Base-by-base conservation (phyloP, 2,888 invertebrate species). In the Amiota minor region DNA sequence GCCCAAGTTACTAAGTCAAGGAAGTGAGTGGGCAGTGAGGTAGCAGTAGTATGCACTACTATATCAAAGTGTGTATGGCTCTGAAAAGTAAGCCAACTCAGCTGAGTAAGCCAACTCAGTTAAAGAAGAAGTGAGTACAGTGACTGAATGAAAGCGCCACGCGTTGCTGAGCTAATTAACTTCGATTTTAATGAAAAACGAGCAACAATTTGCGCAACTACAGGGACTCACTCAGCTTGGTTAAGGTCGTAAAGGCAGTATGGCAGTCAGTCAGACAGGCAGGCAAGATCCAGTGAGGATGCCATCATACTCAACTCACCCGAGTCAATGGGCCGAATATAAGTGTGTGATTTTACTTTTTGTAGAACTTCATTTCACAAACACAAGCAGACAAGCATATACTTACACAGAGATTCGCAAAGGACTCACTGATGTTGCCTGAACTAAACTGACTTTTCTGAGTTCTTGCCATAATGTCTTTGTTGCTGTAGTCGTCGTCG, bases 161-260 rank as follows among this genome's bases (percentile, higher is more conserved):
- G 35, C 35, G 35, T 35, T 35, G 35, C 35, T 35, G 35, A 64
- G 83, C 84, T 83, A 83, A 83, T 83, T 83, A 85, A 85, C 80
- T 81, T 83, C 85, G 80, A 83, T 83, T 83, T 85, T 84, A 83
- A 85, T 83, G 83, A 83, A 85, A 83, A 81, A 83, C 78, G 85
- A 85, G 82, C 84, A 74, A 75, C 81, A 77, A 83, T 83, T 83
- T 85, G 81, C 75, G 70, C 78, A 83, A 11, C 67, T 47, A 53
- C 14, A 14, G 53, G 53, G n/a, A 14, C 35, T 35, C 6, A 35
- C 35, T 6, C 4, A 35, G 35, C 35, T 35, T 35, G 35, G 35
- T 14, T 12, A 53, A 53, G 14, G 16, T 53, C 53, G 53, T 59
- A 16, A 59, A 16, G 18, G 59, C 59, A 16, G 16, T 3, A 12